phyloP scores from a whole-genome alignment of 2,113 vertebrate genomes.

The Telmatochromis bifrenatus region DNA sequence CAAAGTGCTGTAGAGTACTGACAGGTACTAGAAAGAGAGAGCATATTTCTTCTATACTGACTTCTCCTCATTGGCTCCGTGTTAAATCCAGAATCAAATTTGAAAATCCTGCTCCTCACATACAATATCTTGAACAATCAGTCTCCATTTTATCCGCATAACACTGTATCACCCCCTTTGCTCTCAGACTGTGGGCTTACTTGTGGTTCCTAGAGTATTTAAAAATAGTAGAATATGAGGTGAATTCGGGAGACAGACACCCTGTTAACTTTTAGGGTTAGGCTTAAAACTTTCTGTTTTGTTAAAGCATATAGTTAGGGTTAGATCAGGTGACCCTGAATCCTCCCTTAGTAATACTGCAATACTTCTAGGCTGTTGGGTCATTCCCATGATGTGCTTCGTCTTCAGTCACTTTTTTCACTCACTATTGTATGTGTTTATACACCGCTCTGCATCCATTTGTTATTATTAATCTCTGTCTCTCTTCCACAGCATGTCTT shows the following conservation, averaged over 20 bases:
- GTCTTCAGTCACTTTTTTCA: background rate
- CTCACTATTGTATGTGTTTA: background rate
- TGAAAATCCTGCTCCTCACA: background rate
- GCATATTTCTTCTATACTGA: background rate
- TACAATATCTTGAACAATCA: background rate
- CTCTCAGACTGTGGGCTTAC: background rate
- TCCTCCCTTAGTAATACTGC: background rate
- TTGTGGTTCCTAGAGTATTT: background rate
- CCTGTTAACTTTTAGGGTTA: background rate
- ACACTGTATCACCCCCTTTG: background rate
- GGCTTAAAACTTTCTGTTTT: background rate
- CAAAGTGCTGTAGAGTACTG: background rate
- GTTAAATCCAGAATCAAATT: background rate
- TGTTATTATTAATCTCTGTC: background rate
- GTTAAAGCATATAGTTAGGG: background rate
- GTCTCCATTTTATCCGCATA: background rate
- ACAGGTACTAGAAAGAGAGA: background rate
- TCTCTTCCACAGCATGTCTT: background rate
- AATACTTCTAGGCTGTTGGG: background rate
- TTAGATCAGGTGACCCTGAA: background rate
- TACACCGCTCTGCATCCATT: background rate
- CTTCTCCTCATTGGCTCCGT: background rate
- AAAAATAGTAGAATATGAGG: background rate
- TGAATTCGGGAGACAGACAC: background rate
- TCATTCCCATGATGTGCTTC: background rate